These are phyloP conservation scores for Bagarius yarrelli DNA, from an alignment of 2,113 vertebrate genomes.

Conservation along the genomic window DNA sequence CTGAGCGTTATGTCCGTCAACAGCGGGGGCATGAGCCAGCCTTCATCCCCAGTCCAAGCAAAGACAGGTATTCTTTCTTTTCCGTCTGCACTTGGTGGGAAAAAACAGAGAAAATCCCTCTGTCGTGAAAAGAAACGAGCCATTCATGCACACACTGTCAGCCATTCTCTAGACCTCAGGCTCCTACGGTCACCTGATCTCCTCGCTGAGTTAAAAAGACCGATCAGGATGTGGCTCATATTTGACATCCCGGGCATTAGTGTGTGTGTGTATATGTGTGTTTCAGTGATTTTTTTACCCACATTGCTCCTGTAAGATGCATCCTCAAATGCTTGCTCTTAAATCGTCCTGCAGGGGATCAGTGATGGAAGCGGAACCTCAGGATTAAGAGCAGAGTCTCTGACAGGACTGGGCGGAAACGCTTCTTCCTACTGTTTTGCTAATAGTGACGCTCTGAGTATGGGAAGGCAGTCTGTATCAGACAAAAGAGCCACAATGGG, in stretches of 20 bases:
- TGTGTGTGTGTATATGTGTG: background rate
- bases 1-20: conserved; percentile 81
- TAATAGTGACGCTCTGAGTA: background rate
- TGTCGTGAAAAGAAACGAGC: conserved; percentile 42
- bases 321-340: conserved; percentile 29
- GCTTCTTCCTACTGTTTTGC: conserved; percentile 4
- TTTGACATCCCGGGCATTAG: conserved; percentile 30
- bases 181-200: conserved; percentile 58
- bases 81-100: background rate
- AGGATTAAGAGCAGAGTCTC: conserved; percentile 28
- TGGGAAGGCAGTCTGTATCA: conserved; percentile 14
- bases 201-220: conserved; percentile 50
- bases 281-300: background rate
- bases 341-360: conserved; percentile 44
- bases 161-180: conserved; percentile 39
- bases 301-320: conserved; percentile 21
- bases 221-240: conserved; percentile 41
- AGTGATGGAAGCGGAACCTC: conserved; percentile 51
- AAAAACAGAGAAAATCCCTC: background rate
- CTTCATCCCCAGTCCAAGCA: conserved; percentile 73
- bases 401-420: conserved; percentile 24
- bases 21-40: conserved; percentile 77
- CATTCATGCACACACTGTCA: conserved; percentile 43
- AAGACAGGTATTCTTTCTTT: conserved; percentile 79
- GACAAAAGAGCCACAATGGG: conserved; percentile 23